Conservation (phyloP, 2,797 vertebrate genomes). For the Onychomys leucogaster region DNA sequence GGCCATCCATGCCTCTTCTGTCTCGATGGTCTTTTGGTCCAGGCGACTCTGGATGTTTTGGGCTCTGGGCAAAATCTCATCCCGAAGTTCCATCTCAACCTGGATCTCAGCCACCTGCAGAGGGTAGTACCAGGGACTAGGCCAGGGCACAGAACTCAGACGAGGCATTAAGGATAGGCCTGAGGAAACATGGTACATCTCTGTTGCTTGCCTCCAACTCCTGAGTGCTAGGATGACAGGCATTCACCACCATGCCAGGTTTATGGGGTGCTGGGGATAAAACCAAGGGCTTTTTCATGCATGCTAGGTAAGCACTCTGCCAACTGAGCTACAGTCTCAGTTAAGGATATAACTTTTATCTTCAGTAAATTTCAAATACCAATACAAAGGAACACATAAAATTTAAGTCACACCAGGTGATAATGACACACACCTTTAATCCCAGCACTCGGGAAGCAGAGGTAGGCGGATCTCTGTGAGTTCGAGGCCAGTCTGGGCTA, state of each 20-base stretch:
- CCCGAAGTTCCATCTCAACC: conserved; percentile 92
- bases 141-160: neutral
- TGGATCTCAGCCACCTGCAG: conserved; percentile 93
- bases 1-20: conserved; percentile 90
- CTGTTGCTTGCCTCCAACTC: neutral
- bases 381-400: neutral
- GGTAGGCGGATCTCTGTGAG: too few relatives aligned
- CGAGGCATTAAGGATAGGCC: neutral
- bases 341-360: neutral
- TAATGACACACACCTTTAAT: too few relatives aligned
- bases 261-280: neutral
- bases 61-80: conserved; percentile 93
- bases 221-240: neutral
- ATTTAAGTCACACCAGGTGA: too few relatives aligned
- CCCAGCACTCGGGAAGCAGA: too few relatives aligned
- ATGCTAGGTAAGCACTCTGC: neutral
- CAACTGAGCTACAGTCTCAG: neutral
- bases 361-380: neutral
- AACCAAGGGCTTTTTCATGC: neutral
- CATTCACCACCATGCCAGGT: neutral
- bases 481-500: too few relatives aligned
- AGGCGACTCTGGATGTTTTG: conserved; percentile 93
- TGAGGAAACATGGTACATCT: neutral
- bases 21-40: conserved; percentile 91
- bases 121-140: neutral